Conservation (phyloP, 1,140 invertebrate species). For the Hypsibius dujardini region DNA sequence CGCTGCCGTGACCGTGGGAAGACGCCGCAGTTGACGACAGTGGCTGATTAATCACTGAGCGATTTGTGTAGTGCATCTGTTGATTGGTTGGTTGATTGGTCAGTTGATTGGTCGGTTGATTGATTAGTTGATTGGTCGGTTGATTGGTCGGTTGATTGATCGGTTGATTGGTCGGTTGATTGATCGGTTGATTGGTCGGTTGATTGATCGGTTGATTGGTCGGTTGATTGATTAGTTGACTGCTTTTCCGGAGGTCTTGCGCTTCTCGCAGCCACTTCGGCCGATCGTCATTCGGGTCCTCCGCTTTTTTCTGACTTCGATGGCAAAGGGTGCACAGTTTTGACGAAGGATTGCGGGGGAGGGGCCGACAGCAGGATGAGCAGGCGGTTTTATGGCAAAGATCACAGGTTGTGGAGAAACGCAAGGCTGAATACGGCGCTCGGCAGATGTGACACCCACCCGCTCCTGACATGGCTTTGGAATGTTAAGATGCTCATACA, state of each 20-base stretch:
- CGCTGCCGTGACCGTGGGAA: neutral
- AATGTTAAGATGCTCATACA: too few relatives aligned
- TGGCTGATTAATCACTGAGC: too few relatives aligned
- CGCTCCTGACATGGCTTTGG: too few relatives aligned
- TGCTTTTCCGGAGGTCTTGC: neutral
- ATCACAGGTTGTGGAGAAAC: neutral
- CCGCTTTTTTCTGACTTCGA: neutral
- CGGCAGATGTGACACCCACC: neutral
- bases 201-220: neutral
- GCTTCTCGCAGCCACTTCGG: conserved; percentile 15
- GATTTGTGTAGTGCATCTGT: too few relatives aligned
- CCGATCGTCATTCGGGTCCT: neutral
- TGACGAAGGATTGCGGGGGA: neutral
- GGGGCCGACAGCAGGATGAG: neutral
- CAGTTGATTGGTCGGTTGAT: too few relatives aligned
- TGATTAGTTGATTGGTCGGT: too few relatives aligned
- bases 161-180: too few relatives aligned
- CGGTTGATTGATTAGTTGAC: neutral
- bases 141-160: too few relatives aligned
- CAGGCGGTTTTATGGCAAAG: neutral
- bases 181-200: too few relatives aligned
- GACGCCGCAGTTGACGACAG: neutral
- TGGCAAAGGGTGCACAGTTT: neutral
- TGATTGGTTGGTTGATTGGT: too few relatives aligned
- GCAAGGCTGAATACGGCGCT: neutral